phyloP scores from a whole-genome alignment of 2,113 vertebrate species.

The Hydrochoerus hydrochaeris region DNA sequence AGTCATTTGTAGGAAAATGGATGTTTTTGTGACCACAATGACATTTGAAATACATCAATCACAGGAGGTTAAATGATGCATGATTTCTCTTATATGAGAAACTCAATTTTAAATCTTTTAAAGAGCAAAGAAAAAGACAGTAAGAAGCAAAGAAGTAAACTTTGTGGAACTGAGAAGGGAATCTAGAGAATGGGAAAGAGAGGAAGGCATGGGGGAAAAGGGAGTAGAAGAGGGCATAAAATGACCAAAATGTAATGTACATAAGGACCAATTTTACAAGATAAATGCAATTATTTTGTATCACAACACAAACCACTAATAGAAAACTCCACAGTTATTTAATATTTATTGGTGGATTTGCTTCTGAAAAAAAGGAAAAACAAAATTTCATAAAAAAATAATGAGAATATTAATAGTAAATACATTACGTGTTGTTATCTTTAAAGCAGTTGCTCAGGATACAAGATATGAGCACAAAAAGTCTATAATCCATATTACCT shows the following conservation, averaged over 20 bases:
- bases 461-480: too few relatives aligned
- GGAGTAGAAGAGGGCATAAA: neutral
- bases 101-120: neutral
- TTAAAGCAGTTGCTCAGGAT: too few relatives aligned
- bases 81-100: neutral
- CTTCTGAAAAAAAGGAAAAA: too few relatives aligned
- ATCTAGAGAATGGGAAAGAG: neutral
- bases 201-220: neutral
- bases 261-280: neutral
- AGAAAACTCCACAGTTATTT: neutral
- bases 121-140: neutral
- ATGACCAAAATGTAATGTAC: neutral
- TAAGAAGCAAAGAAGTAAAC: neutral
- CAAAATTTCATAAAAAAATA: too few relatives aligned
- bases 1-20: neutral
- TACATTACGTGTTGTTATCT: too few relatives aligned
- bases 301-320: neutral
- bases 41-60: neutral
- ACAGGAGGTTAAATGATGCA: neutral
- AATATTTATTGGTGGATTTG: neutral
- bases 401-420: too few relatives aligned
- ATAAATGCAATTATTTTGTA: neutral
- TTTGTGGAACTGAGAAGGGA: neutral
- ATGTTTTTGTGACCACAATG: neutral
- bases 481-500: too few relatives aligned